These are phyloP conservation scores for Latrodectus geometricus DNA, from an alignment of 1,140 invertebrate genomes.

Conservation along the genomic window DNA sequence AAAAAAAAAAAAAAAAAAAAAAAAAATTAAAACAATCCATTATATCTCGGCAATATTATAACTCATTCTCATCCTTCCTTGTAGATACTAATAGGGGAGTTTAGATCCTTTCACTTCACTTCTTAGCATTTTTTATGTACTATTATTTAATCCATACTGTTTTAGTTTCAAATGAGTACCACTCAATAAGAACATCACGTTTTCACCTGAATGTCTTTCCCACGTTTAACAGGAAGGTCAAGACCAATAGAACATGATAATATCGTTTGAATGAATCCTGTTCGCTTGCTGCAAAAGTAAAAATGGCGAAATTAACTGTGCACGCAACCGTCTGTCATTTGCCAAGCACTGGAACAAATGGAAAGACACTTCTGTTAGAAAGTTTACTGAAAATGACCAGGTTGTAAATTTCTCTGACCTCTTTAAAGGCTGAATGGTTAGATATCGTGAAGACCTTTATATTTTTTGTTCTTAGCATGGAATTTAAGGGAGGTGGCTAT, in stretches of 20 bases:
- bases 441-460: not conserved
- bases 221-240: not conserved
- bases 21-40: too few relatives aligned
- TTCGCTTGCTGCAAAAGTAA: not conserved
- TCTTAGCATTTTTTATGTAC: too few relatives aligned
- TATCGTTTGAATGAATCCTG: not conserved
- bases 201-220: not conserved
- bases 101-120: too few relatives aligned
- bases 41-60: too few relatives aligned
- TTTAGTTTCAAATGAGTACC: too few relatives aligned
- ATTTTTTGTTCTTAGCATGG: not conserved
- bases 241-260: not conserved
- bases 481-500: too few relatives aligned
- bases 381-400: not conserved
- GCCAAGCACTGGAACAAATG: not conserved
- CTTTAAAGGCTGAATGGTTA: not conserved
- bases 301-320: not conserved
- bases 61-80: too few relatives aligned
- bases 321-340: not conserved
- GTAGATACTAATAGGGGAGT: too few relatives aligned
- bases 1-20: too few relatives aligned
- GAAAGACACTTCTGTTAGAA: not conserved
- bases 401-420: not conserved
- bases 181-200: not conserved
- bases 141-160: too few relatives aligned